Conservation (phyloP, 2,113 vertebrate genomes). For the Amia ocellicauda region DNA sequence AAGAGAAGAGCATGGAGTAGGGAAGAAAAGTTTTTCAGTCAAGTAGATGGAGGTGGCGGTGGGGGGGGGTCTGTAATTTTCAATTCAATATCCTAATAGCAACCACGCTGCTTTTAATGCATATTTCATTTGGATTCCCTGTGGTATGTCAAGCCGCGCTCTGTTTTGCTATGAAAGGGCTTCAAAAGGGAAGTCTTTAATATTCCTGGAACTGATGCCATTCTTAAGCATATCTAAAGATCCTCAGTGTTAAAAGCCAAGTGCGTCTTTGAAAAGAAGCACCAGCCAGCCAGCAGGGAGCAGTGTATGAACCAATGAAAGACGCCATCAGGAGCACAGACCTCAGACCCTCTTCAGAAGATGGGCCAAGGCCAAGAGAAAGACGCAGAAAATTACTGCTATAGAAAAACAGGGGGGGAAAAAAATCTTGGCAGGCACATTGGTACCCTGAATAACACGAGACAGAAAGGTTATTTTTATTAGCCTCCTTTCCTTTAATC, state of each 20-base stretch:
- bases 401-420: slow-evolving; percentile 17
- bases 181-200: slow-evolving; percentile 36
- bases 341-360: slow-evolving; percentile 15
- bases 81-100: slow-evolving; percentile 33
- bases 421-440: slow-evolving; percentile 14
- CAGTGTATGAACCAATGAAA: slow-evolving; percentile 35
- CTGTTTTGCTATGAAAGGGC: slow-evolving; percentile 32
- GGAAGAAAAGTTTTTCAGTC: background rate
- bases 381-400: slow-evolving; percentile 23
- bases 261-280: slow-evolving; percentile 33
- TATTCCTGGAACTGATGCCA: slow-evolving; percentile 35
- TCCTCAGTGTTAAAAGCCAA: slow-evolving; percentile 32
- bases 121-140: slow-evolving; percentile 35
- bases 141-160: slow-evolving; percentile 20
- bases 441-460: slow-evolving; percentile 11
- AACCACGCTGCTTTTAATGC: slow-evolving; percentile 34
- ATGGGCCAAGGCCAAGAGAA: slow-evolving; percentile 18
- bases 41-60: too few species aligned
- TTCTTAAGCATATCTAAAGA: slow-evolving; percentile 37
- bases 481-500: slow-evolving; percentile 28
- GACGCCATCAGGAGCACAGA: slow-evolving; percentile 20
- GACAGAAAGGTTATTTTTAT: slow-evolving; percentile 16
- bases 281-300: slow-evolving; percentile 29
- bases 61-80: slow-evolving; percentile 21
- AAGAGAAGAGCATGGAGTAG: background rate